These are phyloP conservation scores for Micrastur ruficollis DNA, from an alignment of 2,797 vertebrate genomes.

Conservation along the genomic window DNA sequence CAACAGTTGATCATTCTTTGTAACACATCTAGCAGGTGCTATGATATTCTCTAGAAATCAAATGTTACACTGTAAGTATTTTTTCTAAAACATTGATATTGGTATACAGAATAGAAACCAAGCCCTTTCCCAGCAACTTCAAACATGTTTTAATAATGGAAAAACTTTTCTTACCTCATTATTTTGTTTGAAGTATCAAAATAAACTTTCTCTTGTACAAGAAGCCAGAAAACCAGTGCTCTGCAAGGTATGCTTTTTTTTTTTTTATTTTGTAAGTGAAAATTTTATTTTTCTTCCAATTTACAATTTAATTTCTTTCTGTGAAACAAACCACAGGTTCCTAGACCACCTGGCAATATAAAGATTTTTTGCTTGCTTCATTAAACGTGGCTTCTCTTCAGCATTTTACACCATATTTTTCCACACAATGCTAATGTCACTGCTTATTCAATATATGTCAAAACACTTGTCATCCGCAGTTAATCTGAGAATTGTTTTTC, in stretches of 20 bases:
- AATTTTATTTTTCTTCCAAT: not conserved
- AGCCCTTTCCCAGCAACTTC: not conserved
- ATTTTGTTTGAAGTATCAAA: not conserved
- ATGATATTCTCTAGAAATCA: not conserved
- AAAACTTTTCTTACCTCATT: not conserved
- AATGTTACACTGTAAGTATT: not conserved
- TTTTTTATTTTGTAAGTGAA: not conserved
- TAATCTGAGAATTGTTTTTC: not conserved
- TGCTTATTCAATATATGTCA: not conserved
- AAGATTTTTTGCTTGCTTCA: not conserved
- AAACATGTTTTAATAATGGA: not conserved
- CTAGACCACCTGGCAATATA: not conserved
- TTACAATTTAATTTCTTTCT: not conserved
- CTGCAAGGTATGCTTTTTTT: not conserved
- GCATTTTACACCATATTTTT: not conserved
- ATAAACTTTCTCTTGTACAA: not conserved
- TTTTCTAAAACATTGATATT: not conserved
- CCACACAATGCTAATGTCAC: not conserved
- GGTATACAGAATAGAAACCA: not conserved
- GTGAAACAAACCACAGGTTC: not conserved
- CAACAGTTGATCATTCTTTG: slow-evolving; percentile 7
- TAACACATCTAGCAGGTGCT: not conserved
- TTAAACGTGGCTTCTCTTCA: not conserved
- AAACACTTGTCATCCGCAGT: not conserved
- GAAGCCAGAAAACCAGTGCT: not conserved